phyloP scores from a whole-genome alignment of 2,797 vertebrate genomes.

The Poeciliopsis presidionis region DNA sequence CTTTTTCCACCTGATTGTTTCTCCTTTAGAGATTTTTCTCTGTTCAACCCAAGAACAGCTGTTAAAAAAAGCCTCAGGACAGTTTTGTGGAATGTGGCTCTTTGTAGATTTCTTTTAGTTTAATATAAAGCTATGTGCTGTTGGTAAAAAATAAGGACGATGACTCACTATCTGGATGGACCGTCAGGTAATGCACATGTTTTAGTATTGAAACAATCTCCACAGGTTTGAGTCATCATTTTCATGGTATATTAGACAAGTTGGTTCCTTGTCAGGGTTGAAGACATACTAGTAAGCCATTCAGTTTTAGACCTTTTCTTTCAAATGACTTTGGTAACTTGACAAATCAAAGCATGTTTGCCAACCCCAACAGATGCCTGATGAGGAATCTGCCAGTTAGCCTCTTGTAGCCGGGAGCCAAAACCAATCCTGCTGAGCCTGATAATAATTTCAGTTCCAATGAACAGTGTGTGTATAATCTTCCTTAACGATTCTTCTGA shows the following conservation, averaged over 20 bases:
- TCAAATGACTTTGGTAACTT: neutral
- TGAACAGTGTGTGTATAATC: slow-evolving; percentile 5
- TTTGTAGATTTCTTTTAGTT: slow-evolving; percentile 34
- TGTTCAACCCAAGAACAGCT: slow-evolving; percentile 2
- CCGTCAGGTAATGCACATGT: neutral
- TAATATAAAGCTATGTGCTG: slow-evolving; percentile 32
- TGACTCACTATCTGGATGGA: neutral
- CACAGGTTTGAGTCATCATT: neutral
- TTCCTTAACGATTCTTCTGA: neutral
- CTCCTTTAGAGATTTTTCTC: neutral
- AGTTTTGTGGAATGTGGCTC: slow-evolving; percentile 21
- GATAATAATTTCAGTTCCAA: slow-evolving; percentile 10
- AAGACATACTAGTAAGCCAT: neutral
- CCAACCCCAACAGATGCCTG: neutral
- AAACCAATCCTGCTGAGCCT: slow-evolving; percentile 23
- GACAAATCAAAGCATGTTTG: slow-evolving; percentile 18
- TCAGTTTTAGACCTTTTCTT: neutral
- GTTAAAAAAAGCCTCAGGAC: neutral
- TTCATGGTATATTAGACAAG: neutral
- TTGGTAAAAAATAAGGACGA: slow-evolving; percentile 13
- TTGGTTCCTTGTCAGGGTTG: neutral
- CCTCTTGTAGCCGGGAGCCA: slow-evolving; percentile 26
- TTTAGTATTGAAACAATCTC: neutral
- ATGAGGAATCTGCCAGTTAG: slow-evolving; percentile 17
- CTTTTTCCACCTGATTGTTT: slow-evolving; percentile 5